Evolutionary conservation across 2,888 invertebrate species (phyloP).

Genomic region (Tipula helvola): DNA sequence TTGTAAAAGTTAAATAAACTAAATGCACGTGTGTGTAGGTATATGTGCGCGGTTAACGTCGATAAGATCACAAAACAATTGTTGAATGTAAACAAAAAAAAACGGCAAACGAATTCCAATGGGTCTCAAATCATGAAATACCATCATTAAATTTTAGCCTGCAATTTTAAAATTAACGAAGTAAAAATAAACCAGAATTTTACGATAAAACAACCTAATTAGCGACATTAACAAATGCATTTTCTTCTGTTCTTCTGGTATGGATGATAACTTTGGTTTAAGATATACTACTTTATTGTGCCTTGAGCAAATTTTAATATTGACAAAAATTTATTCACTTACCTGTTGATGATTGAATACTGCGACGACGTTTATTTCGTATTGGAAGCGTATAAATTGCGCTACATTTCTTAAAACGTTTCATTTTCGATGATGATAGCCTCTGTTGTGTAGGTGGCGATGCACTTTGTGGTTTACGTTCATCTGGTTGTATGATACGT

Average conservation of each 20-base stretch:
- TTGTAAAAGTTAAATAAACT: background rate
- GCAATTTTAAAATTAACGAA: background rate
- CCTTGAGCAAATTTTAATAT: no score
- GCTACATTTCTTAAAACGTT: conserved; percentile 27
- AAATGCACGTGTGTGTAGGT: no score
- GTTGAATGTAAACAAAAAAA: background rate
- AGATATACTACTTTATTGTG: no score
- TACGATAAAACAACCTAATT: background rate
- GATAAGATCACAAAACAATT: background rate
- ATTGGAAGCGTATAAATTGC: conserved; percentile 32
- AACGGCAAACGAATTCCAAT: background rate
- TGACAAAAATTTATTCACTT: conserved; percentile 6
- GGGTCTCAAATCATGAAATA: background rate
- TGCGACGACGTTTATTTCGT: conserved; percentile 21
- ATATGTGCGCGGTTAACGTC: background rate
- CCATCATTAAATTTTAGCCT: background rate
- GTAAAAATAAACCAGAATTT: background rate
- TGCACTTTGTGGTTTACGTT: conserved; percentile 14
- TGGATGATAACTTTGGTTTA: background rate
- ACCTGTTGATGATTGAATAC: conserved; percentile 21
- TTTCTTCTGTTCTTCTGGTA: background rate
- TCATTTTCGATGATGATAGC: conserved; percentile 21
- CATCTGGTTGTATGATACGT: conserved; percentile 8
- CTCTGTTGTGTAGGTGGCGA: conserved; percentile 12
- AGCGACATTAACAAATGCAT: background rate